Evolutionary conservation across 2,797 vertebrate species (phyloP).

Genomic region (Poeciliopsis infans): DNA sequence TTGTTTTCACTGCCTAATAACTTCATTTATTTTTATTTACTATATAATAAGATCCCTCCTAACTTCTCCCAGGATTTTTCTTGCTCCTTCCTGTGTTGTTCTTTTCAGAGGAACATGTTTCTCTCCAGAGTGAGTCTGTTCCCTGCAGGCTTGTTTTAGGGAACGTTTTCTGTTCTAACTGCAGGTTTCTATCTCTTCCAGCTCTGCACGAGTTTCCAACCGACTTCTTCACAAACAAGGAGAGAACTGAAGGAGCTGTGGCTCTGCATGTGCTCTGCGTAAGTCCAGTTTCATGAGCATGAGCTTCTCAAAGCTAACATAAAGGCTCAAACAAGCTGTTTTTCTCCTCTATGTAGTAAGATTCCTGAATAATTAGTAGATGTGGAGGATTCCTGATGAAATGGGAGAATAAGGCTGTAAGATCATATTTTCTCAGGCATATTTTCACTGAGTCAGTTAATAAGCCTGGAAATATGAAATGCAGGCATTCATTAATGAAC

Average conservation of each 20-base stretch:
- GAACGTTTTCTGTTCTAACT: conserved; percentile 19
- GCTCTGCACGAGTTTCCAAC: conserved; percentile 92
- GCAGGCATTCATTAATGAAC: neutral
- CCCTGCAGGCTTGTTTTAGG: no score
- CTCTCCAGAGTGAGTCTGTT: neutral
- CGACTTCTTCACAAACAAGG: conserved; percentile 90
- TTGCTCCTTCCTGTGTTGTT: neutral
- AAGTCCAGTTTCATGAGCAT: conserved; percentile 73
- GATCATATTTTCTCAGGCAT: neutral
- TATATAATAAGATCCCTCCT: neutral
- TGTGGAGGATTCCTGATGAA: neutral
- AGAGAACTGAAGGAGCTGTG: conserved; percentile 89
- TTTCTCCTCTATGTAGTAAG: neutral
- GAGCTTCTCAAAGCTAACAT: neutral
- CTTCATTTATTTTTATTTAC: neutral
- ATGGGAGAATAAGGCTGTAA: neutral
- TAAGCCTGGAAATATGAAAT: neutral
- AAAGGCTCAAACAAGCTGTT: neutral
- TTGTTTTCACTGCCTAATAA: neutral
- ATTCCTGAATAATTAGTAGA: neutral
- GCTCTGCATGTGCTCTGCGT: conserved; percentile 91
- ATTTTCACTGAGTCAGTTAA: neutral
- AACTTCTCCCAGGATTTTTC: neutral
- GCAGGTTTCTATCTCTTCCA: conserved; percentile 72
- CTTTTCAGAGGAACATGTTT: neutral